These are phyloP conservation scores for Aptenodytes patagonicus DNA, from an alignment of 2,113 vertebrate species.

Conservation along the genomic window DNA sequence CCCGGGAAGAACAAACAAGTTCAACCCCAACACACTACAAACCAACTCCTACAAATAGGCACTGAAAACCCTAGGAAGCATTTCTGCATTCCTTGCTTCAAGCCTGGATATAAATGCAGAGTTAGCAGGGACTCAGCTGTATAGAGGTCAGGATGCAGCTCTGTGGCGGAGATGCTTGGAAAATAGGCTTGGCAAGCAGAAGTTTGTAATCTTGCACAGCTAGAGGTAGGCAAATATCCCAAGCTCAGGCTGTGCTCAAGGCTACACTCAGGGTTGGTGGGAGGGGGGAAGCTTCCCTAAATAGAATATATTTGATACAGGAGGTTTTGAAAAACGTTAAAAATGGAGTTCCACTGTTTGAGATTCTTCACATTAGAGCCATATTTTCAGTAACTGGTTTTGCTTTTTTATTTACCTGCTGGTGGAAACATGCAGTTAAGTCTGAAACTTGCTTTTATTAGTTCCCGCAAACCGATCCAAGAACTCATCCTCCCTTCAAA, in stretches of 20 bases:
- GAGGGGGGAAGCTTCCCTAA: not conserved
- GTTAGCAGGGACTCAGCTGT: constrained; percentile 1
- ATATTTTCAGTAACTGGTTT: not conserved
- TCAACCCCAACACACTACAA: not conserved
- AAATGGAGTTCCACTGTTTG: not conserved
- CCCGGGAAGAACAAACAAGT: not conserved
- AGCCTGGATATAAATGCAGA: constrained; percentile 8
- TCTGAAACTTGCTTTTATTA: not conserved
- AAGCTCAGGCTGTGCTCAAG: not conserved
- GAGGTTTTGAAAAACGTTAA: not conserved
- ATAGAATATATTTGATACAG: not conserved
- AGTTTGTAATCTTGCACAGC: constrained; percentile 3
- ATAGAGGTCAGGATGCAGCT: constrained; percentile 8
- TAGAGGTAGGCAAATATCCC: not conserved
- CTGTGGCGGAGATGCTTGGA: not conserved
- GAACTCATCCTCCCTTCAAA: not conserved
- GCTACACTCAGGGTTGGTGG: not conserved
- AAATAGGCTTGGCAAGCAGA: not conserved
- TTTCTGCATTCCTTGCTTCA: not conserved
- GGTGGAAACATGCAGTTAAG: not conserved
- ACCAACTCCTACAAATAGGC: not conserved
- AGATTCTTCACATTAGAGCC: not conserved
- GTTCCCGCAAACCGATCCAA: not conserved
- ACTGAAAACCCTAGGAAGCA: constrained; percentile 3
- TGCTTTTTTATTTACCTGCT: not conserved